Evolutionary conservation across 2,113 vertebrate species (phyloP), one percentile per base, ranked within the genome.

Genomic region (Urocolius indicus): DNA sequence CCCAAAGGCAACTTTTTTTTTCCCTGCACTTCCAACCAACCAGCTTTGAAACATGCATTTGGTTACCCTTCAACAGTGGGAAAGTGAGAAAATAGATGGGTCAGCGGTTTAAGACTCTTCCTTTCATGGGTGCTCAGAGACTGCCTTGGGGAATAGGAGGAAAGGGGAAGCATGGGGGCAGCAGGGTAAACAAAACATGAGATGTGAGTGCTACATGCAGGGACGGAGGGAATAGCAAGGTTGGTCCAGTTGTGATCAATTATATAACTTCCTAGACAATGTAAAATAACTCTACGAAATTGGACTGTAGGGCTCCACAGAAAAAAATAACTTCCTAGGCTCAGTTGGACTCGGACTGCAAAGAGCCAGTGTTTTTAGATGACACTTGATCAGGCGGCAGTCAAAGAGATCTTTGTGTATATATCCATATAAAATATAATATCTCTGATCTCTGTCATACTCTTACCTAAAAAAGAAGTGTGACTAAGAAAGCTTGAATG

Each of bases 401-500:
- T 84, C 69, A 88, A 67, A 94, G 82, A 94, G 32, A 84, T 27
- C 75, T 90, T 93, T 95, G 75, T 92, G 67, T 63, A n/a, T 38
- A 27, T 78, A 81, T 2, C 79, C 91, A 72, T 71, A 80, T 52
- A 75, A 95, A 94, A 91, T 84, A 63, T 72, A 48, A 10, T 84
- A 91, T 92, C 91, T 88, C 92, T 92, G 59, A 88, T 94, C 46
- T 92, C 89, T 67, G 49, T 78, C 90, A 63, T 71, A 93, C 45
- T 80, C 72, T 80, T 90, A 80, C 90, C 48, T 84, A 92, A 83
- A 88, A 90, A 78, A 94, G 79, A 87, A 94, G 67, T 80, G 86
- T 94, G 88, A 96, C 88, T 95, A 90, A 96, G 81, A 91, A 84
- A 90, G 82, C 80, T 29, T 80, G 69, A 96, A 95, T 88, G 79